phyloP scores from a whole-genome alignment of 2,797 vertebrate species.

The Epinephelus awoara region DNA sequence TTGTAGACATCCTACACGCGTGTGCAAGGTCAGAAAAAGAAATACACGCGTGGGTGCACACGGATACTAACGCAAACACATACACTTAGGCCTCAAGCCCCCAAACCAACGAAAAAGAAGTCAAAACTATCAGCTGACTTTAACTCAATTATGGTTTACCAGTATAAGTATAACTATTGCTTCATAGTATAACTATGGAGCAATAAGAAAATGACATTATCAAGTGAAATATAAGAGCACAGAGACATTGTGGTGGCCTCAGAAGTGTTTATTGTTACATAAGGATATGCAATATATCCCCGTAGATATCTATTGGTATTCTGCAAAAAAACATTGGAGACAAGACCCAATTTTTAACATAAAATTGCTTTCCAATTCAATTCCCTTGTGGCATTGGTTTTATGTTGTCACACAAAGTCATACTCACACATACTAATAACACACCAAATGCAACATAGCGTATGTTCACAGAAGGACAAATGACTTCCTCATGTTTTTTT shows the following conservation, averaged over 20 bases:
- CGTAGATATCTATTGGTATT: background rate
- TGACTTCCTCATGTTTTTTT: constrained; percentile 4
- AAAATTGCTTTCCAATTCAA: background rate
- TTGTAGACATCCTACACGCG: constrained; percentile 23
- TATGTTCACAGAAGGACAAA: constrained; percentile 29
- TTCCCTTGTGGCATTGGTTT: constrained; percentile 2
- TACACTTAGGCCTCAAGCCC: background rate
- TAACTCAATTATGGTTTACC: constrained; percentile 1
- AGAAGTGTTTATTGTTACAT: background rate
- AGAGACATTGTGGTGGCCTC: background rate
- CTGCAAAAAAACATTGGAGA: background rate
- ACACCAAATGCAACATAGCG: constrained; percentile 4
- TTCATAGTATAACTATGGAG: background rate
- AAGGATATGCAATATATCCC: background rate
- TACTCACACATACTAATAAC: background rate
- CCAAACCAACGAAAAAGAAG: background rate
- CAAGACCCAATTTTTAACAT: background rate
- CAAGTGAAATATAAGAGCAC: background rate
- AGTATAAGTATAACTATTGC: too few relatives aligned
- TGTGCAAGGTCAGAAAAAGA: constrained; percentile 11
- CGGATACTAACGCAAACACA: background rate
- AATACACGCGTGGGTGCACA: background rate
- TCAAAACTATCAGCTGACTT: background rate
- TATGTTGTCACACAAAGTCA: background rate
- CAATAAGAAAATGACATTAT: background rate